Evolutionary conservation across 1,140 invertebrate species (phyloP), one percentile per base, ranked within the genome.

Genomic region (Hyposmocoma kahamanoa): DNA sequence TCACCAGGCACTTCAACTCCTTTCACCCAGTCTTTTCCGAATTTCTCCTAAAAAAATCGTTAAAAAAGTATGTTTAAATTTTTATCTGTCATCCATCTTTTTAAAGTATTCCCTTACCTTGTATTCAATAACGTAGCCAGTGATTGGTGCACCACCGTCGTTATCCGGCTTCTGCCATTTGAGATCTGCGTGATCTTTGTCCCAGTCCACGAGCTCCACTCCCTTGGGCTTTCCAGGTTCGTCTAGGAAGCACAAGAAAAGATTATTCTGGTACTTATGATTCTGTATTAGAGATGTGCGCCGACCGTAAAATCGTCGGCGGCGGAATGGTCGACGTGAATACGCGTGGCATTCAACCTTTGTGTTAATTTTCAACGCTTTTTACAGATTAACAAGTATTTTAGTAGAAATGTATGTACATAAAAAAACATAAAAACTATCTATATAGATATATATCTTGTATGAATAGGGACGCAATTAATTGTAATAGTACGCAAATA

Each of bases 131-230:
- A 98, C 82, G 76, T 98, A 98, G 38, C 94, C 92, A 38, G 95
- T 95, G 61, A 99, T 98, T n/a, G 96, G 95, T 56, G 96, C 94
- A 55, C 96, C 96, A 50, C 97, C 97, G 81, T 98, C 96, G 51
- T 86, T 94, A 47, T 96, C 95, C 17, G 97, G 97, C 71, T 94
- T 94, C 1, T 91, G 89, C 94, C 96, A 98, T 82, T 94, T 96
- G 4, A 98, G 86, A 79, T 98, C 96, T 24, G 96, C 96, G 74
- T 97, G 96, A 72, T 98, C 96, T 62, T 95, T 96, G 75, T 98
- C 96, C 97, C 97, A 99, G 69, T 99, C 97, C 11, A 90, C 90
- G n/a, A 97, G 90, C 75, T 98, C 94, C 43, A 97, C 94, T 67
- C 92, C 91, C 45, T 92, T 93, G 9, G 97, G 97, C 70, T 98